These are phyloP conservation scores for Brachycybe producta DNA, from an alignment of 2,888 invertebrate species.

Conservation along the genomic window DNA sequence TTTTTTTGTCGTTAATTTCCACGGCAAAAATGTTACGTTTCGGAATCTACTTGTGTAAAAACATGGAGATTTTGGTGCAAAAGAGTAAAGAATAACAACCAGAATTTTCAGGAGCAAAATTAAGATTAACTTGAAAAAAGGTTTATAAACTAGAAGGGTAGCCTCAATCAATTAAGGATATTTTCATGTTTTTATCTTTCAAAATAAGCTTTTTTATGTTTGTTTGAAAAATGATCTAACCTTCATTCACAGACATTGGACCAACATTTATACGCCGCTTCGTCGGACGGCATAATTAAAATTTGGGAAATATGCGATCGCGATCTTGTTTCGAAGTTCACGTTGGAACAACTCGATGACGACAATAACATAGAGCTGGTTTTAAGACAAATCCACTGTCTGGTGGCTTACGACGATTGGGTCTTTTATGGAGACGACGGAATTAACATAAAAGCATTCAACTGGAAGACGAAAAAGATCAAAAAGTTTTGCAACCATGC, in stretches of 20 bases:
- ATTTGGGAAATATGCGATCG: conserved; percentile 17
- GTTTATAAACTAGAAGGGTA: too few relatives aligned
- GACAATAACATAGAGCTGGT: not conserved
- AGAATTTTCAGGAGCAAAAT: too few relatives aligned
- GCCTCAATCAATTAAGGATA: too few relatives aligned
- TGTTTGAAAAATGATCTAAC: too few relatives aligned
- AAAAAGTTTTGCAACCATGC: conserved; percentile 17
- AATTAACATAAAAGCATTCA: conserved; percentile 17
- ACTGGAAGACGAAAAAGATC: conserved; percentile 17
- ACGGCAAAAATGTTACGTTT: too few relatives aligned
- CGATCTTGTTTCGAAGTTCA: conserved; percentile 14
- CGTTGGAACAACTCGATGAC: conserved; percentile 14
- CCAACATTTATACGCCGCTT: conserved; percentile 12
- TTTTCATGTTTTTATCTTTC: not conserved
- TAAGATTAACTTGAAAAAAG: too few relatives aligned
- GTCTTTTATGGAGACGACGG: conserved; percentile 20
- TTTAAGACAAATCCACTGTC: conserved; percentile 12
- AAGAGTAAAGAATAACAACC: too few relatives aligned
- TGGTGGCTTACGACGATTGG: conserved; percentile 14
- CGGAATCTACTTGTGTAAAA: too few relatives aligned
- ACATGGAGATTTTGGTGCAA: not conserved
- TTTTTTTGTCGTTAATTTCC: too few relatives aligned
- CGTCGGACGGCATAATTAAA: conserved; percentile 18
- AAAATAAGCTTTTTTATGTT: not conserved
- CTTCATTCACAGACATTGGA: conserved; percentile 11